Base-by-base conservation (phyloP, 2,113 vertebrate genomes). In the Rhea americana region DNA sequence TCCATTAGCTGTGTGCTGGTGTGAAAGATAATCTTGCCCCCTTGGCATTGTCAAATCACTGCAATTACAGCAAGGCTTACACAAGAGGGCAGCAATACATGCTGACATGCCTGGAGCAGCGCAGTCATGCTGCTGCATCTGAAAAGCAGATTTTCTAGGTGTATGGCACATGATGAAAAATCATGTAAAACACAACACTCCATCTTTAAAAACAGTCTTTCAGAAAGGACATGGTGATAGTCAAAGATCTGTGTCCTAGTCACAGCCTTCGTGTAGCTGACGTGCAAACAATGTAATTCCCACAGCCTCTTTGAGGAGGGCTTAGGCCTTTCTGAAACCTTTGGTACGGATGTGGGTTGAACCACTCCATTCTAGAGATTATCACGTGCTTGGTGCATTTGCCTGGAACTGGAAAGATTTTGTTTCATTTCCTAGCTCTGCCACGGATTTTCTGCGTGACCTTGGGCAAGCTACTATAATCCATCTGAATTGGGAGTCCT, bases 1-100 rank as follows among this genome's bases (percentile, higher is more conserved):
- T 25, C 20, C 14, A 0, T 41, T 35, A 43, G 45, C 71, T 89
- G 47, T 17, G 7, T 1, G 51, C 58, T 61, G 77, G 32, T 30
- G 21, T 55, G 56, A 56, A 70, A 76, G 78, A 7, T 47, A 17
- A 28, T 8, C 20, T 2, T 1, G 35, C 41, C 39, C 35, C 25
- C 47, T 43, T 2, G 9, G 1, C 45, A 51, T 66, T 37, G 47
- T 68, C 66, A 15, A 65, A 70, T 4, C 7, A 1, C 70, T 92
- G 93, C 93, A 95, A 11, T 96, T 86, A 50, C 86, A 78, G 4
- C 22, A 7, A 51, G 82, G 63, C 30, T 14, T 70, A 82, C 96
- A 82, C 89, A 11, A 95, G 96, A 96, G 96, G 95, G 95, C 96
- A 96, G 96, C 94, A 96, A 28, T 15, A n/a, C 72, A 15, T 2